A percentile compares a stretch with the other conserved stretches of the same genome.
Conservation (phyloP, 1,140 invertebrate species). For the Lepidotrigona ventralis region DNA sequence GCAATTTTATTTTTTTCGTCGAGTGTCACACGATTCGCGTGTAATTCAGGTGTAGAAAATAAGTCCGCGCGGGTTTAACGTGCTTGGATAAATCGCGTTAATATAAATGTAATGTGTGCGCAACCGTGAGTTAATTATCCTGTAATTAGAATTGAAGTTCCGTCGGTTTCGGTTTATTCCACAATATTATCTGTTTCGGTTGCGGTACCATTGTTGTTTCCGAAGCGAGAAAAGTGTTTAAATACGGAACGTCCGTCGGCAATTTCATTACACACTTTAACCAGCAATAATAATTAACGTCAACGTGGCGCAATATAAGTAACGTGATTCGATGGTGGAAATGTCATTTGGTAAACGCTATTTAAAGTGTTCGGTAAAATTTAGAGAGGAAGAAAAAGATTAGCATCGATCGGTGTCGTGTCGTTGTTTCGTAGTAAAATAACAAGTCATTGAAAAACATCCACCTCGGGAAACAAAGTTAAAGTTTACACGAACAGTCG, state of each 20-base stretch:
- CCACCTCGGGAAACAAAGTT: too few relatives aligned
- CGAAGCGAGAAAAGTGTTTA: constrained; percentile 9
- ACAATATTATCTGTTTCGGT: background rate
- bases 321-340: background rate
- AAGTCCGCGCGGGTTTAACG: constrained; percentile 46
- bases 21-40: constrained; percentile 20
- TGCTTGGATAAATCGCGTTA: constrained; percentile 48
- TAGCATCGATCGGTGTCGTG: too few relatives aligned
- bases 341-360: background rate
- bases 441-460: too few relatives aligned
- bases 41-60: constrained; percentile 35
- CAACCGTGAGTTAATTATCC: constrained; percentile 12
- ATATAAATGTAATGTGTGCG: constrained; percentile 30
- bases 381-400: too few relatives aligned
- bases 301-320: background rate
- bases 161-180: background rate
- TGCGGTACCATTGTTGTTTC: background rate
- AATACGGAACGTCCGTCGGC: background rate
- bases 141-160: constrained; percentile 28
- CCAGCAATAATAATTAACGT: background rate
- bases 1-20: background rate
- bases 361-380: too few relatives aligned
- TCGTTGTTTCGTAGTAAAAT: too few relatives aligned
- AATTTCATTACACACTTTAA: background rate
- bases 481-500: too few relatives aligned